A percentile compares a stretch with the other conserved stretches of the same genome.
phyloP scores from a whole-genome alignment of 2,113 vertebrate species.

The Cryptoleucopteryx plumbea region DNA sequence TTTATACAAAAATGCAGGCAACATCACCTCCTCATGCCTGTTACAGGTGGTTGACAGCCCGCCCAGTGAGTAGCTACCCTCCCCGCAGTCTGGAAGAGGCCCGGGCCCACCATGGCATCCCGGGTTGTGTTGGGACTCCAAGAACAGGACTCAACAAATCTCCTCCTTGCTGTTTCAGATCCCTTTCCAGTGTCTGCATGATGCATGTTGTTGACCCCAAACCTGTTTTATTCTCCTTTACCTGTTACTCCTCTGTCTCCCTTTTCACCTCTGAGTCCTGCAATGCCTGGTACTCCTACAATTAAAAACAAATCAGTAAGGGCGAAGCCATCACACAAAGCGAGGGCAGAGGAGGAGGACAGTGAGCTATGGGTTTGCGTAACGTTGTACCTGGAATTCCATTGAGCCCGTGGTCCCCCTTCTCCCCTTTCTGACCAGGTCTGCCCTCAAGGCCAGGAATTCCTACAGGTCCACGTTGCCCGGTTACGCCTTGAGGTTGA shows the following conservation, averaged over 20 bases:
- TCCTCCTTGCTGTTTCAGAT: neutral
- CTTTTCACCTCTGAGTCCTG: conserved; percentile 59
- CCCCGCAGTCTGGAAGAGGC: neutral
- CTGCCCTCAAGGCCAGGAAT: neutral
- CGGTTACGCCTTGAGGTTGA: conserved; percentile 56
- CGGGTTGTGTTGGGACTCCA: neutral
- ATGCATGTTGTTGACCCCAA: neutral
- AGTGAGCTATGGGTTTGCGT: neutral
- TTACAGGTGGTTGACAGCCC: neutral
- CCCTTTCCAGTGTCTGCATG: neutral
- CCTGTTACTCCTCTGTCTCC: neutral
- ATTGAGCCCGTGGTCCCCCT: neutral
- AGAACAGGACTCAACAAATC: neutral
- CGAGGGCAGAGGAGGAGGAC: neutral
- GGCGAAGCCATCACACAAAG: neutral
- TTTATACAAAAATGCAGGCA: neutral
- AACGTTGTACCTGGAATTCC: conserved; percentile 42
- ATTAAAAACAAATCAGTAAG: neutral
- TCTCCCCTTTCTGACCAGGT: conserved; percentile 66
- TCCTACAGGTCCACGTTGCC: conserved; percentile 31
- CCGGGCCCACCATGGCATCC: neutral
- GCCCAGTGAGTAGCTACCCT: neutral
- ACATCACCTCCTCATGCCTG: neutral
- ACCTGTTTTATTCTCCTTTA: neutral
- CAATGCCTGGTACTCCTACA: conserved; percentile 42